phyloP scores from a whole-genome alignment of 2,113 vertebrate genomes.

The Eidolon helvum region DNA sequence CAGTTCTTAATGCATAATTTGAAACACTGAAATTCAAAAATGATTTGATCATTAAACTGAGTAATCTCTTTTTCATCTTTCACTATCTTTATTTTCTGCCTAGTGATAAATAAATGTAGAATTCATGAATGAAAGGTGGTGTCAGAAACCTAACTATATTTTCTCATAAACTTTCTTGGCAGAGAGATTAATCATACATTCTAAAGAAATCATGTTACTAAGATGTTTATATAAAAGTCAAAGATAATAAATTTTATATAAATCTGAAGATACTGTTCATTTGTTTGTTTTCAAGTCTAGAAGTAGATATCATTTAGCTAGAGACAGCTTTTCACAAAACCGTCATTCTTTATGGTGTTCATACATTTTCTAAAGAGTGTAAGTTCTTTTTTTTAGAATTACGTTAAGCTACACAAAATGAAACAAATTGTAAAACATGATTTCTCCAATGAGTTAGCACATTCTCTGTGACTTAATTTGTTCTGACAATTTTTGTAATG shows the following conservation, averaged over 20 bases:
- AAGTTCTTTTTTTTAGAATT: constrained; percentile 36
- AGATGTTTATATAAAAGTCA: constrained; percentile 45
- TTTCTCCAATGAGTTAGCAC: constrained; percentile 77
- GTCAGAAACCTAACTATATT: neutral
- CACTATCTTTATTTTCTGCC: neutral
- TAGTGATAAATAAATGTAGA: neutral
- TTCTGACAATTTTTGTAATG: constrained; percentile 70
- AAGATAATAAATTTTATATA: constrained; percentile 57
- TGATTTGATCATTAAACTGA: neutral
- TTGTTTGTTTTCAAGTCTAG: constrained; percentile 56
- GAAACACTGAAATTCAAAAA: neutral
- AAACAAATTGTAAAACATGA: constrained; percentile 70
- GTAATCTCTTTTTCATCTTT: neutral
- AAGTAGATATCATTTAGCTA: constrained; percentile 64
- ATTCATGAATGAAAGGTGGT: constrained; percentile 27
- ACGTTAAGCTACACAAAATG: constrained; percentile 61
- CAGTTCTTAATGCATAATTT: neutral
- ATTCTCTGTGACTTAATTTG: constrained; percentile 79
- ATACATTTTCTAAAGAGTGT: constrained; percentile 60
- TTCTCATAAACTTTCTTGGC: neutral
- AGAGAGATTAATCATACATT: constrained; percentile 45
- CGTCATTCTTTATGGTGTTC: constrained; percentile 51
- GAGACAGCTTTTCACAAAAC: constrained; percentile 63
- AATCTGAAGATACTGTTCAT: constrained; percentile 26
- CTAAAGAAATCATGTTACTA: constrained; percentile 52